Evolutionary conservation across 1,140 invertebrate species (phyloP).

Genomic region (Planococcus citri): DNA sequence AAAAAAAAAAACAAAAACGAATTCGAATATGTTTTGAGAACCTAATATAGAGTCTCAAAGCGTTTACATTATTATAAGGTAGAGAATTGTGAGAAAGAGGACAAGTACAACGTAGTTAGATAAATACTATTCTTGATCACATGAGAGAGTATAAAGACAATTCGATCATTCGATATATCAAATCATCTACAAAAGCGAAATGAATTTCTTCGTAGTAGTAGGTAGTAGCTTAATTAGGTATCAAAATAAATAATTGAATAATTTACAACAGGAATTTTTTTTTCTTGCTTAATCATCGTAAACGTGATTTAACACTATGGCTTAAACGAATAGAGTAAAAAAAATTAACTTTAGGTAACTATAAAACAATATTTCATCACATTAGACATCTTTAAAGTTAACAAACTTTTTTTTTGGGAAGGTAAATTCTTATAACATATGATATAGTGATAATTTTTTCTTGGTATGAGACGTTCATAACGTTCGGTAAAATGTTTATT

Average conservation of each 20-base stretch:
- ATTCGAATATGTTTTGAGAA: too few relatives aligned
- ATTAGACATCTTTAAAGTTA: not conserved
- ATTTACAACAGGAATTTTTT: not conserved
- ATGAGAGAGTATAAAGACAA: not conserved
- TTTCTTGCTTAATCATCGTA: not conserved
- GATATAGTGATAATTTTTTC: not conserved
- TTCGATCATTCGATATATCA: not conserved
- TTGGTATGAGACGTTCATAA: not conserved
- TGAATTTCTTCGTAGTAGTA: not conserved
- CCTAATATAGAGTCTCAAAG: not conserved
- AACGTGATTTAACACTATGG: not conserved
- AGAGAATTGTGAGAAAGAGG: not conserved
- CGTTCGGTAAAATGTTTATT: not conserved
- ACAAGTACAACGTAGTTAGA: too few relatives aligned
- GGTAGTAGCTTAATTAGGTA: not conserved
- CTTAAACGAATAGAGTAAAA: not conserved
- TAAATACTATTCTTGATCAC: not conserved
- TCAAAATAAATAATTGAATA: slow-evolving; percentile 3
- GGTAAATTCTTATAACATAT: not conserved
- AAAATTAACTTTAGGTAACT: slow-evolving; percentile 9
- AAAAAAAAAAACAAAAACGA: too few relatives aligned
- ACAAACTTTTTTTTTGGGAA: not conserved
- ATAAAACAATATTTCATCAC: slow-evolving; percentile 16
- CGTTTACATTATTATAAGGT: too few relatives aligned
- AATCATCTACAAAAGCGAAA: slow-evolving; percentile 10